These are phyloP conservation scores for Smithornis capensis DNA, from an alignment of 2,113 vertebrate species.

Conservation along the genomic window DNA sequence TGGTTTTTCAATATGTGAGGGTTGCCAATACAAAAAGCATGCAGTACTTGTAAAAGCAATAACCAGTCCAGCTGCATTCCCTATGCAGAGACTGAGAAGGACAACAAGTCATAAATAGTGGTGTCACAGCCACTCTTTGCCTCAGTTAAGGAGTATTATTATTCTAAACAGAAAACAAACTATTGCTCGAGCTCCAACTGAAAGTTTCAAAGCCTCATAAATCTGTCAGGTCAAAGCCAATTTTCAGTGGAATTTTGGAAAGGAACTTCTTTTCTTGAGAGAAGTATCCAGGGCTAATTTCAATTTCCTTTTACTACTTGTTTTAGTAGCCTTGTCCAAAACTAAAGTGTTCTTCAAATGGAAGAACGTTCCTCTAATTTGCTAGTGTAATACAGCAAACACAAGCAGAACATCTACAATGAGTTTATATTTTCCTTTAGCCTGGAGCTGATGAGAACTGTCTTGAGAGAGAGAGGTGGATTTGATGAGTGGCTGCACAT, in stretches of 20 bases:
- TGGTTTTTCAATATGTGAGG: background rate
- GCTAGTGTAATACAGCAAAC: background rate
- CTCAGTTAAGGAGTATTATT: slow-evolving; percentile 45
- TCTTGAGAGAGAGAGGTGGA: background rate
- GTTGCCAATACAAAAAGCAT: background rate
- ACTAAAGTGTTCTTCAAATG: background rate
- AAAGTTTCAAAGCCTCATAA: slow-evolving; percentile 59
- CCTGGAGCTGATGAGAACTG: background rate
- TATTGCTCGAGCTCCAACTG: slow-evolving; percentile 36
- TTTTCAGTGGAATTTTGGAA: slow-evolving; percentile 53
- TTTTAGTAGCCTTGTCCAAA: background rate
- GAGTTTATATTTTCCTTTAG: background rate
- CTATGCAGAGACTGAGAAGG: slow-evolving; percentile 49
- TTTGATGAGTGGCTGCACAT: background rate
- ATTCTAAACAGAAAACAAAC: slow-evolving; percentile 58
- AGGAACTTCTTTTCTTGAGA: background rate
- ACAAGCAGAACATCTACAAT: background rate
- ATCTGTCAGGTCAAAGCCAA: slow-evolving; percentile 51
- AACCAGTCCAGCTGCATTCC: slow-evolving; percentile 64
- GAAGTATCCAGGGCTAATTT: slow-evolving; percentile 21
- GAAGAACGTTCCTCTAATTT: background rate
- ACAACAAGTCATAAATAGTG: slow-evolving; percentile 58
- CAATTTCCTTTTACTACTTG: background rate
- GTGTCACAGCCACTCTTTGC: slow-evolving; percentile 46
- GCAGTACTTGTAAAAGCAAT: slow-evolving; percentile 20